Percentiles rank a stretch among this genome's conserved stretches.
Conservation (phyloP, 2,797 vertebrate genomes). For the Mormyrops boulengeri region DNA sequence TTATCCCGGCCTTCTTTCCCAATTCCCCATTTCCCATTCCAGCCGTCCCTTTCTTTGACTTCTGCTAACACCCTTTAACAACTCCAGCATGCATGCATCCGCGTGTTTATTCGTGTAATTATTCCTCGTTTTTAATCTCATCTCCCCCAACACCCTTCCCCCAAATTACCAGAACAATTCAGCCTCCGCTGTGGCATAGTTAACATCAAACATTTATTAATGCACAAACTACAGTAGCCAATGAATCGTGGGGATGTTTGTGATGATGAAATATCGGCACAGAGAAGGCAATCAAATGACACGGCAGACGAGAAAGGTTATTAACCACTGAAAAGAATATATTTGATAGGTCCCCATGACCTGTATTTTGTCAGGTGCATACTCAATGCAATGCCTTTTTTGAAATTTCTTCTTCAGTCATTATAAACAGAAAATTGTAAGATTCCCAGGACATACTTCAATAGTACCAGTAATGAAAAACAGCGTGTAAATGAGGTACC, state of each 20-base stretch:
- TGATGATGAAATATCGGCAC: slow-evolving; percentile 1
- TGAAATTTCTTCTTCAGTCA: background rate
- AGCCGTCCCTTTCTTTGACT: background rate
- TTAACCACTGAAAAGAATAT: background rate
- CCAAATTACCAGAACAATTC: background rate
- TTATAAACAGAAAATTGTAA: background rate
- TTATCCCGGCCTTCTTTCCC: background rate
- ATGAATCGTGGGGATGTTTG: background rate
- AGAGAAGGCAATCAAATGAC: background rate
- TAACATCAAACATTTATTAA: slow-evolving; percentile 11
- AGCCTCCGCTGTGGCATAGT: background rate
- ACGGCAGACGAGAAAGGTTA: background rate
- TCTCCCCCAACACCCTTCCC: background rate
- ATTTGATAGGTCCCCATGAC: background rate
- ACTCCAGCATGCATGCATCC: background rate
- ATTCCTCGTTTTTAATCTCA: background rate
- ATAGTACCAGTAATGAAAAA: background rate
- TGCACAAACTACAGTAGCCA: slow-evolving; percentile 12
- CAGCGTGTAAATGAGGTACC: background rate
- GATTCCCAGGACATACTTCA: background rate
- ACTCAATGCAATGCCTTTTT: background rate
- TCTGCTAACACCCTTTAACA: background rate
- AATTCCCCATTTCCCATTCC: background rate
- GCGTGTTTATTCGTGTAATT: background rate
- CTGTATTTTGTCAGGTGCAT: background rate